Percentiles rank a stretch among this genome's conserved stretches.
phyloP scores from a whole-genome alignment of 2,113 vertebrate species.

The Gadus chalcogrammus region DNA sequence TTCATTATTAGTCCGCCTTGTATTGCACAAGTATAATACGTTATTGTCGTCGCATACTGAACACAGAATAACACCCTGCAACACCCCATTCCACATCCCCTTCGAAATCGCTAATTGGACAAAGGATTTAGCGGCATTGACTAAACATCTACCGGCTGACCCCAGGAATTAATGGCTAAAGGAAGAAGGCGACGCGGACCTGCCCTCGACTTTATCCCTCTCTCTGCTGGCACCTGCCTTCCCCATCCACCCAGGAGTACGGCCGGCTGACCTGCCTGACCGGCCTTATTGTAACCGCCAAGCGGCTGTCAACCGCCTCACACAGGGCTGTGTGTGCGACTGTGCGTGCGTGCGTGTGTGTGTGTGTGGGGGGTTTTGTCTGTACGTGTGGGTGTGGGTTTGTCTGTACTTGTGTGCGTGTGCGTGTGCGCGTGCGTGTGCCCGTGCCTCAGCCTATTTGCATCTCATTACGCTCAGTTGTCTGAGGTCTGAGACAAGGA shows the following conservation, averaged over 20 bases:
- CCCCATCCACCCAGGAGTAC: conserved; percentile 24
- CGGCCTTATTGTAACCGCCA: conserved; percentile 42
- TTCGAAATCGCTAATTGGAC: too few species aligned
- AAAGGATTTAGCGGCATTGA: too few species aligned
- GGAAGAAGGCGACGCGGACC: too few species aligned
- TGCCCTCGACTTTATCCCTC: too few species aligned
- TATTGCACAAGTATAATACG: too few species aligned
- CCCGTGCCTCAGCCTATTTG: conserved; percentile 50
- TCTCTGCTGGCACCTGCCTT: conserved; percentile 13
- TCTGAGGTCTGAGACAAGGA: conserved; percentile 9
- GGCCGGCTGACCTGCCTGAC: conserved; percentile 46
- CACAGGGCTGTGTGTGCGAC: conserved; percentile 25
- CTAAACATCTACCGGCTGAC: too few species aligned
- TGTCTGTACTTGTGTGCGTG: neutral
- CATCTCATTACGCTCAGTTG: conserved; percentile 64
- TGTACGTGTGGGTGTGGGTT: neutral
- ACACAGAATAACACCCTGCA: too few species aligned
- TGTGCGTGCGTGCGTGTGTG: neutral
- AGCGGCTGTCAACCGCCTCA: conserved; percentile 53
- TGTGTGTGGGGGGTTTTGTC: neutral
- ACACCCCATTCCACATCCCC: too few species aligned
- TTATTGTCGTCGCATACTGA: too few species aligned
- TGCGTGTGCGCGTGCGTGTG: neutral
- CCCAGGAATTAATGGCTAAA: too few species aligned
- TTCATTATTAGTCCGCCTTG: too few species aligned